A percentile compares a stretch with the other conserved stretches of the same genome.
phyloP scores from a whole-genome alignment of 2,797 vertebrate species.

The Clamator glandarius region DNA sequence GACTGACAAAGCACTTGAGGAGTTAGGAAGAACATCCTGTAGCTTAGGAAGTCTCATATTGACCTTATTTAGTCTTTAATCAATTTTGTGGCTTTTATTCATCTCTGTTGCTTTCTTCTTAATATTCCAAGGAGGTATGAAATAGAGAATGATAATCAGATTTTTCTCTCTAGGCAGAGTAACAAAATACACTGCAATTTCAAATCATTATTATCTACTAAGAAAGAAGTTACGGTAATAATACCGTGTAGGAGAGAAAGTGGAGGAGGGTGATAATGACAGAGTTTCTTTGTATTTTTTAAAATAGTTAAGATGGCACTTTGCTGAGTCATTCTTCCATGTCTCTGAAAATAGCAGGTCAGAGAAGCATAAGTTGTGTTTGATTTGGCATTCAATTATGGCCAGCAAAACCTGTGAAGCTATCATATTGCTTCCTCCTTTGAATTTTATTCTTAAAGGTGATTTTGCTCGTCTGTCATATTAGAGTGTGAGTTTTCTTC shows the following conservation, averaged over 20 bases:
- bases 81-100: neutral
- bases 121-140: neutral
- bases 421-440: slow-evolving; percentile 1
- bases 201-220: slow-evolving; percentile 25
- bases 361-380: neutral
- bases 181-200: neutral
- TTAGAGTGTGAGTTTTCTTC: neutral
- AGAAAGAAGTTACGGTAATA: slow-evolving; percentile 37
- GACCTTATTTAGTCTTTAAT: neutral
- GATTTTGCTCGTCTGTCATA: neutral
- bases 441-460: neutral
- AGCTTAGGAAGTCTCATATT: neutral
- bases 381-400: slow-evolving; percentile 22
- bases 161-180: neutral
- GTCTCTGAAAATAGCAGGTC: neutral
- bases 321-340: slow-evolving; percentile 1
- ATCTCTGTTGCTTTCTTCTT: neutral
- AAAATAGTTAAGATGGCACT: slow-evolving; percentile 16
- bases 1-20: neutral
- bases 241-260: neutral
- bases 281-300: slow-evolving; percentile 23
- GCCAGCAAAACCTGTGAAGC: neutral
- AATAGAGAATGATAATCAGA: neutral
- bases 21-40: neutral
- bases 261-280: slow-evolving; percentile 17